A percentile compares a stretch with the other conserved stretches of the same genome.
phyloP scores from a whole-genome alignment of 2,797 vertebrate species.

The Phalloptychus januarius region DNA sequence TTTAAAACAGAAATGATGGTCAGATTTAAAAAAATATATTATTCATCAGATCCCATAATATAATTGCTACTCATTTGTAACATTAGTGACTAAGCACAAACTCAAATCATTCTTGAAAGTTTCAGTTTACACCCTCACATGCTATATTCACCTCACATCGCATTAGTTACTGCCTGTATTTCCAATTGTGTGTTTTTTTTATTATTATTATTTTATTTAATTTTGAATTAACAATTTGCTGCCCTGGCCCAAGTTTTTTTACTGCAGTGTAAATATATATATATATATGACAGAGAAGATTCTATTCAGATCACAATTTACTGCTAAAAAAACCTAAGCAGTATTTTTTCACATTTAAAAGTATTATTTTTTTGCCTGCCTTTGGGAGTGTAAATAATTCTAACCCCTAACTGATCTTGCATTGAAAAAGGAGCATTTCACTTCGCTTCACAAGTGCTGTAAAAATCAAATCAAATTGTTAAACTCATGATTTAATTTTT shows the following conservation, averaged over 20 bases:
- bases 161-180: slow-evolving; percentile 29
- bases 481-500: slow-evolving; percentile 14
- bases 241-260: slow-evolving; percentile 14
- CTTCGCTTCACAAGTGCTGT: slow-evolving; percentile 16
- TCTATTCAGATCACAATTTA: neutral
- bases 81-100: slow-evolving; percentile 46
- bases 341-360: slow-evolving; percentile 14
- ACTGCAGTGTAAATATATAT: slow-evolving; percentile 19
- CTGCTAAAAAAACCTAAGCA: neutral
- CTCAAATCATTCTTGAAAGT: slow-evolving; percentile 58
- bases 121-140: slow-evolving; percentile 45
- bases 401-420: slow-evolving; percentile 23
- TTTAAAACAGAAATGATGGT: slow-evolving; percentile 11
- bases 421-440: slow-evolving; percentile 16
- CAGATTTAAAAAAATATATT: slow-evolving; percentile 23
- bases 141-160: slow-evolving; percentile 32
- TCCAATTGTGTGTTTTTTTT: slow-evolving; percentile 30
- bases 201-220: neutral
- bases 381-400: slow-evolving; percentile 39
- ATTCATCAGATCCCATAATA: neutral
- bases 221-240: neutral
- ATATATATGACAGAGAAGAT: neutral
- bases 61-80: slow-evolving; percentile 37
- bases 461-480: slow-evolving; percentile 43
- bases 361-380: slow-evolving; percentile 28